These are phyloP conservation scores for Corythornis leucogaster DNA, from an alignment of 2,797 vertebrate species.

Conservation along the genomic window DNA sequence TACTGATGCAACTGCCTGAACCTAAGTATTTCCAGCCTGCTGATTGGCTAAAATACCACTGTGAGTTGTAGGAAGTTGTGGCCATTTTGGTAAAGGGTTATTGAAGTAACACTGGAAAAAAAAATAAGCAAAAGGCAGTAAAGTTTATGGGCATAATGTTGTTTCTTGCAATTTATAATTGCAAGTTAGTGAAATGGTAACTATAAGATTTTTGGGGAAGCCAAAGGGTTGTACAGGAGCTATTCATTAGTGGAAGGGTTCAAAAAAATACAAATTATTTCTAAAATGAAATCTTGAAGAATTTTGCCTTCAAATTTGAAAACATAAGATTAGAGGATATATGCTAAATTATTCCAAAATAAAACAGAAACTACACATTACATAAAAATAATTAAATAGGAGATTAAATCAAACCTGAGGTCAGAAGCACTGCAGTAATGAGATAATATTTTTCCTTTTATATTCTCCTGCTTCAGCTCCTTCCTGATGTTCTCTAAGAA, in stretches of 20 bases:
- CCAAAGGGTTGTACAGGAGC: background rate
- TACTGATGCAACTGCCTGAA: background rate
- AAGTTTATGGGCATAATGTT: background rate
- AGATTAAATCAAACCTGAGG: slow-evolving; percentile 44
- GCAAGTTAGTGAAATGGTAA: background rate
- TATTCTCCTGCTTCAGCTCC: background rate
- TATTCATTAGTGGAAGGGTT: background rate
- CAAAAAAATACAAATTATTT: background rate
- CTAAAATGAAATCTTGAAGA: background rate
- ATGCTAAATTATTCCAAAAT: background rate
- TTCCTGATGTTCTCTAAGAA: slow-evolving; percentile 27
- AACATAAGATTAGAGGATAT: background rate
- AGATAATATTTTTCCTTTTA: slow-evolving; percentile 17
- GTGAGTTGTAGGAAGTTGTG: background rate
- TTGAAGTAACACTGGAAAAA: background rate
- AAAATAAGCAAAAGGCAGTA: background rate
- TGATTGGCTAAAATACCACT: background rate
- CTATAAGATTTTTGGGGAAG: background rate
- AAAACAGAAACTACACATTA: slow-evolving; percentile 8
- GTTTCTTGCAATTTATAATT: background rate
- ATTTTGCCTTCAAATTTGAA: slow-evolving; percentile 19
- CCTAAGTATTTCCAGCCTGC: background rate
- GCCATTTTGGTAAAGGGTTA: background rate
- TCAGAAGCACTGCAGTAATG: background rate
- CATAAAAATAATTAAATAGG: background rate